phyloP scores from a whole-genome alignment of 2,113 vertebrate genomes.

The Malaclemys terrapin region DNA sequence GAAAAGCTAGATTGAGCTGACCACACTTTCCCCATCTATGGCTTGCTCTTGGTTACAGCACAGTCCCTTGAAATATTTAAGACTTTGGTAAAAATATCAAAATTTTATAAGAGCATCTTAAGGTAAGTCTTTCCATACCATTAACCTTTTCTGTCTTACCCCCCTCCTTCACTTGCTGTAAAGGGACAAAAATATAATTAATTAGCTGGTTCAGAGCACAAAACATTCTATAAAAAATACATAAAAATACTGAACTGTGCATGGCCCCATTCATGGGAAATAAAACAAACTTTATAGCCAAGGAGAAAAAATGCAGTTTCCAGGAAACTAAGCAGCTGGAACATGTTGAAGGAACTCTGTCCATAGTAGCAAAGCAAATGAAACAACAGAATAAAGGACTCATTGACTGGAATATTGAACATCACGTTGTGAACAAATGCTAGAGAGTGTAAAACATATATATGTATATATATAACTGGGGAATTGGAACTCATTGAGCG shows the following conservation, averaged over 20 bases:
- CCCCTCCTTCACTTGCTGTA: not conserved
- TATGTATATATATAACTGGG: accelerated
- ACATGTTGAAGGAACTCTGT: not conserved
- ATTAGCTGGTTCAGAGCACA: not conserved
- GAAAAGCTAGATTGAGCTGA: not conserved
- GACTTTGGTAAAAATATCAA: not conserved
- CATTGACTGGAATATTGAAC: accelerated
- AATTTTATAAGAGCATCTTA: not conserved
- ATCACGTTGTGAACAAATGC: too few relatives aligned
- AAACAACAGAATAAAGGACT: not conserved
- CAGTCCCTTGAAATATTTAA: not conserved
- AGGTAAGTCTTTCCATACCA: not conserved
- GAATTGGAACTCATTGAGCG: not conserved
- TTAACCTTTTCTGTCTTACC: not conserved
- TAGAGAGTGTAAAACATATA: not conserved
- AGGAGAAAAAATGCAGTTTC: not conserved
- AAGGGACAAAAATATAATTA: not conserved
- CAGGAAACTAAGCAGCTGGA: not conserved
- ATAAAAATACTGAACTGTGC: not conserved
- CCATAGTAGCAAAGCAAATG: accelerated
- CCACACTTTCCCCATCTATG: not conserved
- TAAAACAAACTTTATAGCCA: not conserved
- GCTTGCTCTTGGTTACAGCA: not conserved
- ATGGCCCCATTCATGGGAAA: not conserved
- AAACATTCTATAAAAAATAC: not conserved